Conservation (phyloP, 2,113 vertebrate genomes). For the Cacatua alba region DNA sequence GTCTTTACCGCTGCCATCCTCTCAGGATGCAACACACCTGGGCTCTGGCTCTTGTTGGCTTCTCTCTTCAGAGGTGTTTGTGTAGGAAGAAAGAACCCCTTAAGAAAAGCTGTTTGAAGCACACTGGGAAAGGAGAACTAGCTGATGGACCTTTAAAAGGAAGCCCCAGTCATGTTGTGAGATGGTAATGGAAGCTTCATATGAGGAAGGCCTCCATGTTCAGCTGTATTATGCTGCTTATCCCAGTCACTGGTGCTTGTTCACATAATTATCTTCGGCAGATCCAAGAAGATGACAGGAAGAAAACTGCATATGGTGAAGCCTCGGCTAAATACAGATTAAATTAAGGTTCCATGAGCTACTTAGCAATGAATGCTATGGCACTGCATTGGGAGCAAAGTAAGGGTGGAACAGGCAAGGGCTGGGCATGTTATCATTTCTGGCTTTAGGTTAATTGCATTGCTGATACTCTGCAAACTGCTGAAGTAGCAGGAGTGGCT, state of each 20-base stretch:
- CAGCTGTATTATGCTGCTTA: background rate
- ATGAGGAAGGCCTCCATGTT: accelerated
- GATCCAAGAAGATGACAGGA: background rate
- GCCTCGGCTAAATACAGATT: background rate
- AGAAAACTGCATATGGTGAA: background rate
- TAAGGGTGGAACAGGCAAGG: background rate
- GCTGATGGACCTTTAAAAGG: background rate
- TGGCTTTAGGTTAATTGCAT: constrained; percentile 4
- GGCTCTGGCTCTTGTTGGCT: background rate
- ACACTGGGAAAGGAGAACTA: background rate
- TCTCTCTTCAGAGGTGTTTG: background rate
- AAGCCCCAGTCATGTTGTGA: background rate
- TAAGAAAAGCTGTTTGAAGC: background rate
- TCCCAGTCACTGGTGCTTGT: background rate
- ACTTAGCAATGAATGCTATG: background rate
- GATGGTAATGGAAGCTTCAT: background rate
- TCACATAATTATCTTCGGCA: background rate
- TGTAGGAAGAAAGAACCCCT: background rate
- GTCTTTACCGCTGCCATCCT: background rate
- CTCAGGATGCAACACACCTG: background rate
- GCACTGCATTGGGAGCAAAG: background rate
- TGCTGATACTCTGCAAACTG: constrained; percentile 35
- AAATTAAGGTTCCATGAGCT: background rate
- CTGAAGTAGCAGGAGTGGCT: background rate
- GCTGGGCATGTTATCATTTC: constrained; percentile 9